Evolutionary conservation across 64 coral and sea anemone genomes (phyloP).

Genomic region (Montipora efflorescens): DNA sequence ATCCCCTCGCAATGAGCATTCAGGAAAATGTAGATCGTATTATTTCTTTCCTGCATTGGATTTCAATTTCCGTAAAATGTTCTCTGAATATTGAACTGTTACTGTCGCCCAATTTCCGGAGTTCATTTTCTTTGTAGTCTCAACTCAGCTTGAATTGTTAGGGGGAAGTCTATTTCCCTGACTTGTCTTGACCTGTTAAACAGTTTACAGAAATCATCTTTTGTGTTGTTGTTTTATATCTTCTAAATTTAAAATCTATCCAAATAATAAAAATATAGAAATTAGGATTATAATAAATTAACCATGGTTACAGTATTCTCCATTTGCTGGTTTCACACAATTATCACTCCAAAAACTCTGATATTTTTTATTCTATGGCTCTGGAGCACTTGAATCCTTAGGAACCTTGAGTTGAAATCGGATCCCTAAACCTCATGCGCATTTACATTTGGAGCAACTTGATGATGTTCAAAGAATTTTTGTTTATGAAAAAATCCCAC

Average conservation of each 20-base stretch:
- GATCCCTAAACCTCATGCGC: too few relatives aligned
- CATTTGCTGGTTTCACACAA: background rate
- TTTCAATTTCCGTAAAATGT: background rate
- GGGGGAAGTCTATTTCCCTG: background rate
- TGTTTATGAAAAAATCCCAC: background rate
- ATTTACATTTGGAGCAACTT: background rate
- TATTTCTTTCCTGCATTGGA: background rate
- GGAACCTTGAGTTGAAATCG: too few relatives aligned
- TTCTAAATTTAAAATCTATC: background rate
- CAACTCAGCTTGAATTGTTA: background rate
- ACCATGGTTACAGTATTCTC: background rate
- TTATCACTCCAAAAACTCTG: background rate
- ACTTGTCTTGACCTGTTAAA: background rate
- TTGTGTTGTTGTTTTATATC: background rate
- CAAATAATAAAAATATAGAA: background rate
- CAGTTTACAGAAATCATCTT: background rate
- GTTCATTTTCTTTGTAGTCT: background rate
- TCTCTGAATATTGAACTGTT: background rate
- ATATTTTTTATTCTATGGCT: background rate
- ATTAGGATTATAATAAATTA: background rate
- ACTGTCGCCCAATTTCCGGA: background rate
- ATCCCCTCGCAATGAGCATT: background rate
- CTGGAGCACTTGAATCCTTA: background rate
- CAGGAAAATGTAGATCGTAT: background rate
- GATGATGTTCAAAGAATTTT: background rate